Evolutionary conservation across 2,113 vertebrate genomes (phyloP).

Genomic region (Dissostichus mawsoni): DNA sequence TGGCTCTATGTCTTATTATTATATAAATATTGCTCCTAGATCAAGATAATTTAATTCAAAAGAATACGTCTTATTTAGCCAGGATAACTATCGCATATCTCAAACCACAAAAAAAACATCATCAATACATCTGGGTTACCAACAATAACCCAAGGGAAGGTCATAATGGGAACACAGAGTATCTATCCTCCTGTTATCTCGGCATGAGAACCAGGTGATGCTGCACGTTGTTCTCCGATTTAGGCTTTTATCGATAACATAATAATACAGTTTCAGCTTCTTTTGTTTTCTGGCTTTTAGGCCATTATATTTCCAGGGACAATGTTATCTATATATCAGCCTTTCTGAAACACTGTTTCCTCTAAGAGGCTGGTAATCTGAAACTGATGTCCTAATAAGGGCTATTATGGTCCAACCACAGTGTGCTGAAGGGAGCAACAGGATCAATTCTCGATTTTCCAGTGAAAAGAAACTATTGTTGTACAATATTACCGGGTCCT

Average conservation of each 20-base stretch:
- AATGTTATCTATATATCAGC: conserved; percentile 20
- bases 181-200: neutral
- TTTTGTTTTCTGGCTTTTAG: conserved; percentile 17
- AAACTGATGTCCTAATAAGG: conserved; percentile 61
- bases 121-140: conserved; percentile 1
- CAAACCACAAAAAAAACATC: neutral
- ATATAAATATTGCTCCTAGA: neutral
- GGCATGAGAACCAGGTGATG: conserved; percentile 46
- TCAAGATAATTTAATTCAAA: neutral
- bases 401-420: conserved; percentile 45
- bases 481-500: neutral
- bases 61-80: neutral
- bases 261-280: conserved; percentile 10
- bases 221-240: conserved; percentile 16
- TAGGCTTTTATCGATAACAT: conserved; percentile 11
- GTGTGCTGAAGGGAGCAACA: neutral
- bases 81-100: conserved; percentile 7
- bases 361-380: conserved; percentile 51
- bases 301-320: neutral
- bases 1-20: neutral
- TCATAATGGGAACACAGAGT: neutral
- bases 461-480: conserved; percentile 3
- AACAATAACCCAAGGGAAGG: neutral
- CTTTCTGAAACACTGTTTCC: conserved; percentile 18
- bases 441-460: conserved; percentile 18